Percentiles rank a stretch among this genome's conserved stretches.
Conservation (phyloP, 2,113 vertebrate species). For the Notothenia rossii region DNA sequence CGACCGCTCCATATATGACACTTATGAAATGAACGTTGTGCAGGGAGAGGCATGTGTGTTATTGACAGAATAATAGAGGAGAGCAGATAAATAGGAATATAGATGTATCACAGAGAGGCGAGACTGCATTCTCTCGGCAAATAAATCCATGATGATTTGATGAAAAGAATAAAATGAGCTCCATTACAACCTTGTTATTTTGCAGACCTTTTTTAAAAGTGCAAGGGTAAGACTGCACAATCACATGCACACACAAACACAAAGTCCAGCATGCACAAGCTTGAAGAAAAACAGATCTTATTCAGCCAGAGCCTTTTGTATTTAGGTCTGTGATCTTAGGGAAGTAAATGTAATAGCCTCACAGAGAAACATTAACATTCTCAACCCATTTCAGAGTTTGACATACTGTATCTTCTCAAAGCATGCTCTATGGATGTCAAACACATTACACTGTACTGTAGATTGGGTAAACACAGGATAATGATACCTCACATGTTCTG, state of each 20-base stretch:
- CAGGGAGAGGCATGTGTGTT: constrained; percentile 22
- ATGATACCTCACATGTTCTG: constrained; percentile 51
- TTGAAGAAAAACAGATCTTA: constrained; percentile 11
- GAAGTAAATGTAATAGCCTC: background rate
- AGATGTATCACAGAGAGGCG: constrained; percentile 21
- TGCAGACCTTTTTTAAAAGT: constrained; percentile 4
- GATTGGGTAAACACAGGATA: constrained; percentile 53
- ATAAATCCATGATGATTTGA: constrained; percentile 41
- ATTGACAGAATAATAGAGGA: constrained; percentile 47
- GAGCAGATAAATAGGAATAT: constrained; percentile 34
- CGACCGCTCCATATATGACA: constrained; percentile 44
- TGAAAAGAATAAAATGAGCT: constrained; percentile 28
- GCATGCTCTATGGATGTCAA: constrained; percentile 40
- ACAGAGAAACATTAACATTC: constrained; percentile 27
- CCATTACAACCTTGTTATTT: constrained; percentile 16
- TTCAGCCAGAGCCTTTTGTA: background rate
- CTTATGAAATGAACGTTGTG: constrained; percentile 43
- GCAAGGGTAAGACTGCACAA: background rate
- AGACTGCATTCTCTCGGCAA: background rate
- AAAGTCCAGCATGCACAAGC: background rate
- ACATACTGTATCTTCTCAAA: background rate
- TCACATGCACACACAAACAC: background rate
- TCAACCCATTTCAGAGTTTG: constrained; percentile 14
- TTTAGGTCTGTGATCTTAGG: constrained; percentile 14
- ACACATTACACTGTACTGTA: constrained; percentile 27